Conservation (phyloP, 2,113 vertebrate genomes). For the Myxocyprinus asiaticus region DNA sequence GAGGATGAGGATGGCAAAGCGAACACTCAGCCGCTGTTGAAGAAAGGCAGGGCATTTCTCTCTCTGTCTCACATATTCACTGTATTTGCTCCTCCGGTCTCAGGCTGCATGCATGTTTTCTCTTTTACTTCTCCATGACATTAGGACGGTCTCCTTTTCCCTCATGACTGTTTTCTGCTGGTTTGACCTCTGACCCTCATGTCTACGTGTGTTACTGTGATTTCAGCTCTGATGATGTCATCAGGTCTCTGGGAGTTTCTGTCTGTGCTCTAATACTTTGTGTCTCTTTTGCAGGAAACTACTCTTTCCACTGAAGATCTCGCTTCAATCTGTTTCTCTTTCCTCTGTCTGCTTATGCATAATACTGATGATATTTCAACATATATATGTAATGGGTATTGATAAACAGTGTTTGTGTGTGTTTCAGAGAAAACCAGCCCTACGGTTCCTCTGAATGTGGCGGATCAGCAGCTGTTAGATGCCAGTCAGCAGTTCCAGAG, state of each 20-base stretch:
- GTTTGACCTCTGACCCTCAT: not conserved
- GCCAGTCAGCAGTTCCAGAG: slow-evolving; percentile 92
- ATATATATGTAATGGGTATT: not conserved
- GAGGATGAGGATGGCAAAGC: slow-evolving; percentile 95
- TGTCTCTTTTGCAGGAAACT: slow-evolving; percentile 32
- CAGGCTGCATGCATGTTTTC: slow-evolving; percentile 18
- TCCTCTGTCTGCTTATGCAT: slow-evolving; percentile 17
- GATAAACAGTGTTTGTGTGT: not conserved
- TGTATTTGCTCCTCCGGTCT: slow-evolving; percentile 15
- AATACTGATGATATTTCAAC: too few species aligned
- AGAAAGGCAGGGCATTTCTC: slow-evolving; percentile 94
- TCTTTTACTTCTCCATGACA: slow-evolving; percentile 18
- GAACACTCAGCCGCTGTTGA: slow-evolving; percentile 93
- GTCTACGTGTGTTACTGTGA: slow-evolving; percentile 13
- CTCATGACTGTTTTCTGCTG: not conserved
- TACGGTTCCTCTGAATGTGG: slow-evolving; percentile 79
- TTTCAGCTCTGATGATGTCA: slow-evolving; percentile 28
- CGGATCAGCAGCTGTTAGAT: slow-evolving; percentile 91
- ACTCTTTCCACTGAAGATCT: slow-evolving; percentile 30
- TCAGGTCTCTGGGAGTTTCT: slow-evolving; percentile 4
- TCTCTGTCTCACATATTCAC: slow-evolving; percentile 33
- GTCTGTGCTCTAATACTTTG: slow-evolving; percentile 36
- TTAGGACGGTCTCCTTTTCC: not conserved
- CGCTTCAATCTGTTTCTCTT: not conserved
- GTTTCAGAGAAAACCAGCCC: slow-evolving; percentile 81